Percentiles rank a stretch among this genome's conserved stretches.
Conservation (phyloP, 1,140 invertebrate genomes). For the Lepidurus couesii region DNA sequence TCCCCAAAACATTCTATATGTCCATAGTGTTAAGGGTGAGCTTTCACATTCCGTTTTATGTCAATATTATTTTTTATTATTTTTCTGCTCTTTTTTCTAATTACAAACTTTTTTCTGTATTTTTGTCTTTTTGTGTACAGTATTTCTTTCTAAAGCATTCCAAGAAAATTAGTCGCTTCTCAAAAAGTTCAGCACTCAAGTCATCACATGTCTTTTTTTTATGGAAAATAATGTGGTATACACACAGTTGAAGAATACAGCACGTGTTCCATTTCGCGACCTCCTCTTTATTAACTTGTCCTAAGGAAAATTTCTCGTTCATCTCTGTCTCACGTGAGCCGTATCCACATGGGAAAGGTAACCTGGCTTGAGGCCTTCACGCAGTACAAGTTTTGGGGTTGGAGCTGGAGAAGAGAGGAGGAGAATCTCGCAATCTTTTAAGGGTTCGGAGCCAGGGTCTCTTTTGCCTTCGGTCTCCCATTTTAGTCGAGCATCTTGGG, state of each 20-base stretch:
- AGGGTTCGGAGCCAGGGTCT: background rate
- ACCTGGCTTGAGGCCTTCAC: background rate
- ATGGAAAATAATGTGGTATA: too few species aligned
- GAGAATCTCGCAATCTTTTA: background rate
- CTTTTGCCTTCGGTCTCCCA: background rate
- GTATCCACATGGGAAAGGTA: background rate
- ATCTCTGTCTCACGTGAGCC: background rate
- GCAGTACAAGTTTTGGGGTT: background rate
- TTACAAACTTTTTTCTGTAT: background rate
- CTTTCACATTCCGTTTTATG: background rate
- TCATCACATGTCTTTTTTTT: too few species aligned
- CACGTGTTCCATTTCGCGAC: too few species aligned
- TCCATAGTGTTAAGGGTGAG: background rate
- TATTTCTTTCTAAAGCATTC: background rate
- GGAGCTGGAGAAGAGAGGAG: background rate
- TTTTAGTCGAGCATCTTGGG: slow-evolving; percentile 8
- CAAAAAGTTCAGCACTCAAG: too few species aligned
- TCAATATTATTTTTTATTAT: background rate
- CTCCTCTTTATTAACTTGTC: background rate
- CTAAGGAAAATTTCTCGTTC: background rate
- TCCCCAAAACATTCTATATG: background rate
- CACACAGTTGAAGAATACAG: too few species aligned
- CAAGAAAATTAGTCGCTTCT: too few species aligned
- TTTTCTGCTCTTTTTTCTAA: background rate
- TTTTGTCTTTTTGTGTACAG: background rate